Evolutionary conservation across 2,113 vertebrate species (phyloP).

Genomic region (Emydocephalus ijimae): DNA sequence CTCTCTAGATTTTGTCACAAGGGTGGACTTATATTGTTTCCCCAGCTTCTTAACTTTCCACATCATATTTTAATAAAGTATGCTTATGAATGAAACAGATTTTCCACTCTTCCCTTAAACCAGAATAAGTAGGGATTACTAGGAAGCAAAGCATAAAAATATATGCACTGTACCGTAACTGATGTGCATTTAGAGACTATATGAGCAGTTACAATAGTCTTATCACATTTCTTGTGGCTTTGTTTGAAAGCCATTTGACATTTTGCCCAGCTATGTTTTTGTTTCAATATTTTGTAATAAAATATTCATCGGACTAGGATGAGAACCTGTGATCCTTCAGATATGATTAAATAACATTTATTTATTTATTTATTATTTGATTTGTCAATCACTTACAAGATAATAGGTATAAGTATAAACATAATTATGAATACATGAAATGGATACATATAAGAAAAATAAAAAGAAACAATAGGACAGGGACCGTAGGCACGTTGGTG

Average conservation of each 20-base stretch:
- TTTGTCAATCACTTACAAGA: too few relatives aligned
- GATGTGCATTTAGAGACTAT: not conserved
- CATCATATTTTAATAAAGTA: slow-evolving; percentile 33
- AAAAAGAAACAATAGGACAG: too few relatives aligned
- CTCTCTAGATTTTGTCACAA: slow-evolving; percentile 54
- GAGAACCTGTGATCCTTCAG: not conserved
- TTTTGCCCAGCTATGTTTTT: not conserved
- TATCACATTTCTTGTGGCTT: not conserved
- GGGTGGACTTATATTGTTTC: slow-evolving; percentile 48
- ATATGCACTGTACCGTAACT: slow-evolving; percentile 23
- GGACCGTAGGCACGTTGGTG: too few relatives aligned
- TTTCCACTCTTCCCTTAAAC: not conserved
- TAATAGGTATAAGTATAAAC: too few relatives aligned
- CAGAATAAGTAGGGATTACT: slow-evolving; percentile 47
- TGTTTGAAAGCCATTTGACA: not conserved
- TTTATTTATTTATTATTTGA: too few relatives aligned
- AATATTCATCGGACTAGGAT: not conserved
- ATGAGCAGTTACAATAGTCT: not conserved
- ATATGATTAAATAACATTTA: not conserved
- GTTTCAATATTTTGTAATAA: not conserved
- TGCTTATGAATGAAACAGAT: slow-evolving; percentile 38
- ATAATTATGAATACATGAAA: too few relatives aligned
- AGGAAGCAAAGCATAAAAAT: slow-evolving; percentile 41
- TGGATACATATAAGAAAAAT: too few relatives aligned
- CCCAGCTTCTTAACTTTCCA: slow-evolving; percentile 28